Conservation (phyloP, 2,113 vertebrate species). For the Mesembrinibis cayennensis region DNA sequence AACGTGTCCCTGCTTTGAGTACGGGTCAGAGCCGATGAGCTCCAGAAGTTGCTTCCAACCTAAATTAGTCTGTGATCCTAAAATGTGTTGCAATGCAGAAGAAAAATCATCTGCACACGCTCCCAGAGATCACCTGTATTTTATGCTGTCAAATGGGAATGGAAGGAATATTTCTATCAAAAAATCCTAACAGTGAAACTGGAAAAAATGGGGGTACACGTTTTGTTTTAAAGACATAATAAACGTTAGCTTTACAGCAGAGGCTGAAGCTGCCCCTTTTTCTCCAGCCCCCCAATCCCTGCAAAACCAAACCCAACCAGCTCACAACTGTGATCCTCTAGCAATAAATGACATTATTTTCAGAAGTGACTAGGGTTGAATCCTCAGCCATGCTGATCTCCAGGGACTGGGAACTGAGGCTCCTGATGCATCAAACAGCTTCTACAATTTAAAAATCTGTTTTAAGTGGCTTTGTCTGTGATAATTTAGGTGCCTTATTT, state of each 20-base stretch:
- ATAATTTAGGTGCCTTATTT: neutral
- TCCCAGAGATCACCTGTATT: neutral
- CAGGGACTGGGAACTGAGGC: neutral
- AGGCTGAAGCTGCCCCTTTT: neutral
- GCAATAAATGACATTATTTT: neutral
- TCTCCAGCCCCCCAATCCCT: neutral
- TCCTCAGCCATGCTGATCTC: neutral
- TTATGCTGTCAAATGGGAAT: neutral
- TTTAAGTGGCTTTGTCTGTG: neutral
- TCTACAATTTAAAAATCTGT: neutral
- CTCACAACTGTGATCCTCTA: neutral
- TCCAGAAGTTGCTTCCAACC: neutral
- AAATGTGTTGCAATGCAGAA: neutral
- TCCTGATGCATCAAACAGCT: neutral
- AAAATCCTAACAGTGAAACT: neutral
- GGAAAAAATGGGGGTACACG: neutral
- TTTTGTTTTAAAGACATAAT: neutral
- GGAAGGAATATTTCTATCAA: neutral
- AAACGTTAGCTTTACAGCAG: neutral
- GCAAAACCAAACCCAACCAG: neutral
- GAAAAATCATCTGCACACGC: neutral
- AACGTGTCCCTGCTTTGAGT: neutral
- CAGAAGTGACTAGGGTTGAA: neutral
- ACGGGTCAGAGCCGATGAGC: neutral
- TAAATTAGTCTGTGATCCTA: neutral